Evolutionary conservation across 2,888 invertebrate species (phyloP), one percentile per base, ranked within the genome.

Genomic region (Acanthopleura granulata): DNA sequence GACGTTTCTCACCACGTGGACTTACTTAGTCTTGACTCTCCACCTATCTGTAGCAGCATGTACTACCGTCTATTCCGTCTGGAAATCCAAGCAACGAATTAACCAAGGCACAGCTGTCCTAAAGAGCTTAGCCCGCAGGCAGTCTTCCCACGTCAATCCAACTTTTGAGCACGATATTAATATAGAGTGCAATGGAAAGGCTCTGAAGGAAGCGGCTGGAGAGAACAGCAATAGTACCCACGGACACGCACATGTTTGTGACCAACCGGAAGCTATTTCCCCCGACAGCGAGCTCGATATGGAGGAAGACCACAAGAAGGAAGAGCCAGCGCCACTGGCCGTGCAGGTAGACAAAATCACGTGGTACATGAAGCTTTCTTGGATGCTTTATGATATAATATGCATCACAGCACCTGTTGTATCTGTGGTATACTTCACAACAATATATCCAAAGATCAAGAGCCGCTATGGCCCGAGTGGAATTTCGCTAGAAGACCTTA

Each of bases 1-100:
- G 76, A 84, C 80, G 6, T 89, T 79, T 78, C 79, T 89, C 69
- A 89, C 89, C 9, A 84, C 86, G 50, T 89, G 89, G 89, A 84
- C 87, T 18, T 89, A 86, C 80, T 72, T 85, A 0, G 16, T 87
- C 9, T 80, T 88, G n/a, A 82, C 82, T 11, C 25, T 81, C 16
- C 85, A 89, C 75, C 79, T 87, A 30, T 30, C 83, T 14, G 12
- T 79, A 0, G 78, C 85, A 0, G 81, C 82, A 27, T 22, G 66
- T 27, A 66, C 66, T 22, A 66, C 66, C 15, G 66, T 66, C 16
- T 66, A 66, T 27, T 66, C 66, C 22, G 18, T 66, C 29, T 66
- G 66, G 66, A 66, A 66, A 27, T 66, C 66, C 16, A 49, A 75
- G 72, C 62, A 71, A 18, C 71, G 40, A 1, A 27, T 66, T 22